Percentiles rank a stretch among this genome's conserved stretches.
Conservation (phyloP, 2,888 invertebrate species). For the Patella ulyssiponensis region DNA sequence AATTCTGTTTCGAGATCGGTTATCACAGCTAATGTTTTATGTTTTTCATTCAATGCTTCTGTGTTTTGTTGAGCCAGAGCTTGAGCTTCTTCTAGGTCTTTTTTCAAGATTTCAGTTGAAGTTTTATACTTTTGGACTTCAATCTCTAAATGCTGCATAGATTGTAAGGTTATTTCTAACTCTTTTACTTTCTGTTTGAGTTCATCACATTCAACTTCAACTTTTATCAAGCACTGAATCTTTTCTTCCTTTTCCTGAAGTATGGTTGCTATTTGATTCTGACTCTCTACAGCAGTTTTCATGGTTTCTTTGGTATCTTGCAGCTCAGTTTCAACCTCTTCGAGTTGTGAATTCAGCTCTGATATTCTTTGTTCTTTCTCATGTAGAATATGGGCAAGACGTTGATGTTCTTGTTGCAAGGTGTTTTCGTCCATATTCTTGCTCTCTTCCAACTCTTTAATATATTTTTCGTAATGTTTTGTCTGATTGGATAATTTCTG, state of each 20-base stretch:
- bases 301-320: constrained; percentile 44
- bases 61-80: constrained; percentile 8
- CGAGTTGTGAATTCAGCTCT: constrained; percentile 43
- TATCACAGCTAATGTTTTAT: constrained; percentile 21
- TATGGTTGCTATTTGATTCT: constrained; percentile 34
- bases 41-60: constrained; percentile 18
- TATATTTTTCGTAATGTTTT: constrained; percentile 51
- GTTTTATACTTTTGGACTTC: constrained; percentile 18
- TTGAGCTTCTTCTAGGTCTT: constrained; percentile 27
- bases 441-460: constrained; percentile 46
- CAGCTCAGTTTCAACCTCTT: constrained; percentile 40
- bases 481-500: constrained; percentile 40
- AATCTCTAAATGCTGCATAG: constrained; percentile 26
- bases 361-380: constrained; percentile 44
- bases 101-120: constrained; percentile 24
- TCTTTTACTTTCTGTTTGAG: constrained; percentile 33
- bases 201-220: constrained; percentile 35
- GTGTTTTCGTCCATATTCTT: constrained; percentile 44
- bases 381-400: constrained; percentile 40
- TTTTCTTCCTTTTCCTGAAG: constrained; percentile 39
- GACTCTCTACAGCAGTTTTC: constrained; percentile 42
- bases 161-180: constrained; percentile 28
- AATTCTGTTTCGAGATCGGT: constrained; percentile 34
- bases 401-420: constrained; percentile 46
- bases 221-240: constrained; percentile 29